Evolutionary conservation across 1,140 invertebrate genomes (phyloP), one percentile per base, ranked within the genome.

Genomic region (Zaprionus davidi): DNA sequence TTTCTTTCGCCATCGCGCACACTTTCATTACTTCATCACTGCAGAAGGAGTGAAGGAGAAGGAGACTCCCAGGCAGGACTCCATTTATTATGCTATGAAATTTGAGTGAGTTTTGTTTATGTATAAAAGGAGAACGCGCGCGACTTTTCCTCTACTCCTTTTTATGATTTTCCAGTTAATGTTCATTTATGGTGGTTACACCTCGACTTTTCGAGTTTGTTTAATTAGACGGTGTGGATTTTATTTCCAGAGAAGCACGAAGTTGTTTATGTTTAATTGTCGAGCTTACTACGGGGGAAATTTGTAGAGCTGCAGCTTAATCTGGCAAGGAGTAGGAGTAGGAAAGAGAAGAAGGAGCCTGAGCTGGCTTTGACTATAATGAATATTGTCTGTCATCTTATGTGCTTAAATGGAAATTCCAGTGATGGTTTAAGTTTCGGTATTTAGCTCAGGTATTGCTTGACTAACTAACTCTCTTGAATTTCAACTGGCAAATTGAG

Each of bases 81-180:
- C 69, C 84, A 88, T 88, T 88, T 88, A 88, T 88, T 88, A 88
- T 88, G 85, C 84, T 68, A 88, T 88, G 84, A 88, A 88, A 90
- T 83, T 84, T 71, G 71, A 81, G 81, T 75, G 44, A 80, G 85
- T 65, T 80, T 74, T 71, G 80, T 77, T 76, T 82, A 68, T 77
- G 49, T 70, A 71, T 68, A 20, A 76, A 76, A 71, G 57, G 11
- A 44, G 59, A 38, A 34, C 28, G n/a, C 57, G 56, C 9, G 71
- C 38, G 44, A 65, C 67, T 76, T 58, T 73, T 75, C 66, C 67
- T 75, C 75, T 70, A 80, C 75, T 78, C 76, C 76, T 88, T 88
- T 87, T 88, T 88, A 88, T 88, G 87, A 90, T 88, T 88, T 90
- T 84, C 78, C 81, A 88, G 84, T 88, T 88, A 88, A 88, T 88